Evolutionary conservation across 1,140 invertebrate genomes (phyloP), one percentile per base, ranked within the genome.

Genomic region (Pinna nobilis): DNA sequence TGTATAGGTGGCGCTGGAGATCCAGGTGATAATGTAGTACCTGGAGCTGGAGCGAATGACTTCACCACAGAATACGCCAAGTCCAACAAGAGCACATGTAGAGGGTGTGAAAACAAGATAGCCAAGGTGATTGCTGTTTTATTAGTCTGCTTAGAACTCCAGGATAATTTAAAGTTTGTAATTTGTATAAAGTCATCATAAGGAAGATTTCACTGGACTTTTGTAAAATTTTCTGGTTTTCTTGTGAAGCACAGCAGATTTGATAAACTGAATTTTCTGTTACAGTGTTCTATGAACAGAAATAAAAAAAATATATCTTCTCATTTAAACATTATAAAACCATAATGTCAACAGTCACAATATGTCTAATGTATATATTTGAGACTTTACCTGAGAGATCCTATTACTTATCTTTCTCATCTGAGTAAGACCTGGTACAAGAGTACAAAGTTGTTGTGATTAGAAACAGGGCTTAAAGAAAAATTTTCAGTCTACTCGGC

Each of bases 51-150:
- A 49, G 69, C 76, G 11, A 69, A 91, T 74, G 95, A 97, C 87
- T 98, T 94, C 84, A 89, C 83, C 39, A 91, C 96, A 13, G 96
- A 98, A 84, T 97, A 98, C 90, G 93, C 97, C 0, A 98, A 97
- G 88, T 96, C 95, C 6, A 93, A 92, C 66, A 90, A 94, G 70
- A 93, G 96, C 44, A 91, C 89, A 28, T 99, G 97, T 82, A 91
- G 92, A 79, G 94, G 93, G 0, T 99, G 97, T 90, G 93, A 96
- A 78, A 92, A 93, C 71, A 95, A 94, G 84, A 98, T 99, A 82
- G 89, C 92, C 28, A 97, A 95, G 91, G 93, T 92, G 61, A 57
- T 25, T 59, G 53, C n/a, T 7, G 5, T 41, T n/a, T 30, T 37
- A 44, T 33, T 6, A 13, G 5, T 68, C 7, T 35, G 18, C 7